These are phyloP conservation scores for Chrysocyon brachyurus DNA, from an alignment of 2,797 vertebrate species.

Conservation along the genomic window DNA sequence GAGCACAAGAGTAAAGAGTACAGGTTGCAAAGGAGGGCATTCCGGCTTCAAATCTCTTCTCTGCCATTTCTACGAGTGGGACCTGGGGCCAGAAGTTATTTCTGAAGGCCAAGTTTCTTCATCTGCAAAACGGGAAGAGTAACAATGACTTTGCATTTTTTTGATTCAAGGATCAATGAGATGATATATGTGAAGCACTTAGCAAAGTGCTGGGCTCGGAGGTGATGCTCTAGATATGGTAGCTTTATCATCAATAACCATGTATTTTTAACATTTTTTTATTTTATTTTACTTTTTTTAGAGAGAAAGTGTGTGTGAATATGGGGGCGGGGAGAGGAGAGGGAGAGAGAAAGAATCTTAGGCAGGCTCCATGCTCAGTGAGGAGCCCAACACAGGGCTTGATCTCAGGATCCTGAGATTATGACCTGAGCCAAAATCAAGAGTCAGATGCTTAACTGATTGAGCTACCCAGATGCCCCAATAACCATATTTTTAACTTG, in stretches of 20 bases:
- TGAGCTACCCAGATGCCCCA: neutral
- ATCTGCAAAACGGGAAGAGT: neutral
- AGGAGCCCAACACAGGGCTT: neutral
- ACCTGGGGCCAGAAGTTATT: neutral
- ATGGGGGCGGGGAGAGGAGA: accelerated
- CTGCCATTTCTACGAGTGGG: neutral
- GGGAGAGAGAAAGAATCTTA: neutral
- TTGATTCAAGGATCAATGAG: neutral
- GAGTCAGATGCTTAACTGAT: neutral
- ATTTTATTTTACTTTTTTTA: neutral
- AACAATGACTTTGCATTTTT: neutral
- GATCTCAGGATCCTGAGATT: neutral
- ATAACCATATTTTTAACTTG: neutral
- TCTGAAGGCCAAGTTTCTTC: neutral
- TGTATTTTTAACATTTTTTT: neutral
- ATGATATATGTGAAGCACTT: neutral
- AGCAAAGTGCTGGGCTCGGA: neutral
- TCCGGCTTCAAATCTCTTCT: neutral
- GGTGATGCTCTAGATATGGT: neutral
- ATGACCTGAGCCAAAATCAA: neutral
- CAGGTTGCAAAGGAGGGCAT: neutral
- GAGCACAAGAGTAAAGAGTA: neutral
- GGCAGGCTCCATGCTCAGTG: neutral
- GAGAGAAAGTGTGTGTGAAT: neutral
- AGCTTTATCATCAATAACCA: neutral